Base-by-base conservation (phyloP, 2,888 invertebrate species). In the Nephrocerus scutellatus region DNA sequence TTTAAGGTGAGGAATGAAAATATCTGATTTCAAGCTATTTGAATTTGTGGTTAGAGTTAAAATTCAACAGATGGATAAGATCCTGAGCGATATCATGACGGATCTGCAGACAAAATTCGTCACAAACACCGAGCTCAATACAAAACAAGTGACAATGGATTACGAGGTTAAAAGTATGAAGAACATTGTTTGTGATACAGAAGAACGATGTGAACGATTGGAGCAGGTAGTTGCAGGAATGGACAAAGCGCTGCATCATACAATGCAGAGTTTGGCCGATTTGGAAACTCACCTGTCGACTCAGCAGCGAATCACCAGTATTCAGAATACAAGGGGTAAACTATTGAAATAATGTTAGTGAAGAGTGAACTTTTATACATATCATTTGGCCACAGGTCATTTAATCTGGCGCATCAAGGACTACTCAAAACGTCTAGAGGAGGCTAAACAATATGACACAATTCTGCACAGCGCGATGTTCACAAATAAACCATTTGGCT, bases 401-500 rank as follows among this genome's bases (percentile, higher is more conserved):
- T 61, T 83, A 16, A 70, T 85, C 25, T 85, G 84, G 84, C 74
- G 79, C 50, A 79, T 85, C 53, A 76, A 76, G 42, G 73, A 79
- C 46, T 82, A 79, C 53, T 63, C 72, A 1, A 68, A 74, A 8
- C 77, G 82, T 47, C 74, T 85, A 70, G 76, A 75, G 34, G 77
- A 78, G 14, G 79, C 84, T 0, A 81, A 77, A 50, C 76, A 78
- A 28, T 76, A 73, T 30, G 78, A 79, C 44, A 70, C 74, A 0
- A 73, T 78, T 0, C 56, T 83, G 2, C 75, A 74, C 46, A 83
- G 84, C 53, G 78, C 82, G 0, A 66, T 78, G 45, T 84, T 85
- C 60, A 74, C 77, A 25, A 79, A 80, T 25, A 77, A 75, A 54
- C 77, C 76, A 44, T 83, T 79, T 51, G 84, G 85, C n/a, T 85